A percentile compares a stretch with the other conserved stretches of the same genome.
Evolutionary conservation across 2,888 invertebrate species (phyloP).

Genomic region (Harpagoxenus sublaevis): DNA sequence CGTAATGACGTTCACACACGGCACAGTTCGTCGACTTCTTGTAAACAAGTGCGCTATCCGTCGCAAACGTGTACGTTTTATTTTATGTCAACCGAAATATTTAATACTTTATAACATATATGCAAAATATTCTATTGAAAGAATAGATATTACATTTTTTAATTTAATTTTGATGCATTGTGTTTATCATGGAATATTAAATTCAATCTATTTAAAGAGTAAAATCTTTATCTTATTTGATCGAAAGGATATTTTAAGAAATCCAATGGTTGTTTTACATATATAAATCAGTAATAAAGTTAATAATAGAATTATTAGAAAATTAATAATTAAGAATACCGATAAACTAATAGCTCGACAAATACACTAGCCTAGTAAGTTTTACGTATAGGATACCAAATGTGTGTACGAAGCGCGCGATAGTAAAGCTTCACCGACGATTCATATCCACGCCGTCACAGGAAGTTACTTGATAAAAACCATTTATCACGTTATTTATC

Average conservation of each 20-base stretch:
- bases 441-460: slow-evolving; percentile 64
- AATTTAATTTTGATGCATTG: too few relatives aligned
- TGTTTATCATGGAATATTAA: background rate
- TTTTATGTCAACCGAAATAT: too few relatives aligned
- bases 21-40: too few relatives aligned
- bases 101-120: too few relatives aligned
- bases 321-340: background rate
- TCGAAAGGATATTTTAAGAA: background rate
- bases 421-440: slow-evolving; percentile 53
- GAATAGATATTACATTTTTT: too few relatives aligned
- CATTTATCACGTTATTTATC: slow-evolving; percentile 69
- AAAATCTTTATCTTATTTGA: background rate
- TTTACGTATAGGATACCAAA: background rate
- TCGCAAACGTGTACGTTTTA: too few relatives aligned
- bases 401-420: background rate
- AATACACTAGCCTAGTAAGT: background rate
- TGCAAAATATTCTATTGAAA: too few relatives aligned
- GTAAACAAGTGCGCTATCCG: too few relatives aligned
- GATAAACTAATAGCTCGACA: background rate
- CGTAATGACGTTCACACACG: too few relatives aligned
- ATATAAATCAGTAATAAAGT: background rate
- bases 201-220: background rate
- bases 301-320: background rate
- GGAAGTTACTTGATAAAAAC: slow-evolving; percentile 76
- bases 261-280: background rate